Conservation (phyloP, 2,797 vertebrate species). For the Chloroceryle inda region DNA sequence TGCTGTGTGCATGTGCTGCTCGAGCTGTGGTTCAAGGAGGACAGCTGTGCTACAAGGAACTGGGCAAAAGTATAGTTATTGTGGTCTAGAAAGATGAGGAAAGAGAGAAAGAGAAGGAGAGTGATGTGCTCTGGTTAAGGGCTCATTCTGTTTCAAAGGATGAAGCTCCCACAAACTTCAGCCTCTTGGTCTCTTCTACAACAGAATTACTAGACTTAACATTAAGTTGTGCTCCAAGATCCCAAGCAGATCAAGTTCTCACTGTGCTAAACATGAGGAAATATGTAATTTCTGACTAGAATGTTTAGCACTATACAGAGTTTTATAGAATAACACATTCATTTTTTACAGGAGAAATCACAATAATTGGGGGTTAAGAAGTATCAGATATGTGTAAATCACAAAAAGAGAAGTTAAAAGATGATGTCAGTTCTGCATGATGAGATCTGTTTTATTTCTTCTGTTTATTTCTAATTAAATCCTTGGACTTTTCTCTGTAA, state of each 20-base stretch:
- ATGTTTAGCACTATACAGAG: neutral
- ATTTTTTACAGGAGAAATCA: neutral
- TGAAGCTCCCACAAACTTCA: neutral
- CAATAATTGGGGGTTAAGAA: neutral
- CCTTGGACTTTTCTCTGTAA: neutral
- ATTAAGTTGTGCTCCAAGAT: neutral
- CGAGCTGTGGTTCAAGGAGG: rapidly evolving
- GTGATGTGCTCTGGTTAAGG: neutral
- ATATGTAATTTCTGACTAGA: neutral
- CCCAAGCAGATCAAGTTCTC: neutral
- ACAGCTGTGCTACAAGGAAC: neutral
- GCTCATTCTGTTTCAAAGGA: neutral
- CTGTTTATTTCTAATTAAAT: neutral
- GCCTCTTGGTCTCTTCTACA: neutral
- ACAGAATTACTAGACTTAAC: neutral
- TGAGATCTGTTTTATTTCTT: neutral
- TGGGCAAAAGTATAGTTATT: rapidly evolving
- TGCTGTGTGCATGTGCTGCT: neutral
- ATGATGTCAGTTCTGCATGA: neutral
- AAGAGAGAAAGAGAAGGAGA: neutral
- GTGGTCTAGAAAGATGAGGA: neutral
- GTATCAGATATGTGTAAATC: neutral
- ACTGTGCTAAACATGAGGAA: neutral
- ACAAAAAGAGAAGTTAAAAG: neutral
- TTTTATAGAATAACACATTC: neutral